Evolutionary conservation across 1,140 invertebrate genomes (phyloP).

Genomic region (Zelostemma sp.): DNA sequence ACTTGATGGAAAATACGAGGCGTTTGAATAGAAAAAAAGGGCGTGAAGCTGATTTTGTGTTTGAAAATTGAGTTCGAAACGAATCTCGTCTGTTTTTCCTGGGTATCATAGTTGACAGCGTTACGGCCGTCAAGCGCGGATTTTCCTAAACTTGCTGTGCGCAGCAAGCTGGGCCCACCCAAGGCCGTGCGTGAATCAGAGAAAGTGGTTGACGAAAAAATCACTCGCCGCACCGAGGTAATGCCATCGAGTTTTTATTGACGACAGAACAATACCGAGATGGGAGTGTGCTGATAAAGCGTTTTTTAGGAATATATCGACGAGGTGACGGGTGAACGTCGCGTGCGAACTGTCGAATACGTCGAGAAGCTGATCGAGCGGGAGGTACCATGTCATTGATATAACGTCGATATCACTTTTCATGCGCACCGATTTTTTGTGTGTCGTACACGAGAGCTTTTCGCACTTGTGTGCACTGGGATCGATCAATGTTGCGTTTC

Average conservation of each 20-base stretch:
- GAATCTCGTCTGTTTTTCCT: slow-evolving; percentile 61
- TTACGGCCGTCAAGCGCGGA: slow-evolving; percentile 75
- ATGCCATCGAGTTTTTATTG: no score
- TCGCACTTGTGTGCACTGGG: slow-evolving; percentile 28
- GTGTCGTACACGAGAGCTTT: slow-evolving; percentile 43
- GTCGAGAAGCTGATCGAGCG: slow-evolving; percentile 95
- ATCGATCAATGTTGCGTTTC: neutral
- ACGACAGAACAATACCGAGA: no score
- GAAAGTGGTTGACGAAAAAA: slow-evolving; percentile 89
- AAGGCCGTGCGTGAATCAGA: slow-evolving; percentile 86
- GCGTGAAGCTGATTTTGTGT: no score
- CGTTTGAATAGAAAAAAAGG: no score
- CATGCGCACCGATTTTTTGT: slow-evolving; percentile 38
- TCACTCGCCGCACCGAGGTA: slow-evolving; percentile 87
- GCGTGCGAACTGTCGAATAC: slow-evolving; percentile 90
- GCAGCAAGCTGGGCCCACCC: slow-evolving; percentile 83
- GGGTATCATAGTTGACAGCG: slow-evolving; percentile 64
- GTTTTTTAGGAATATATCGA: slow-evolving; percentile 91
- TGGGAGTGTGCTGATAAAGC: no score
- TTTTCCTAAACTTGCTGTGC: slow-evolving; percentile 87
- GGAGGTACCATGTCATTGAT: slow-evolving; percentile 79
- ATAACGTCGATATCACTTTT: slow-evolving; percentile 23
- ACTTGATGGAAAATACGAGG: no score
- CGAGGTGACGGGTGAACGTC: slow-evolving; percentile 85
- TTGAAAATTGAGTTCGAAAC: slow-evolving; percentile 2